Base-by-base conservation (phyloP, 1,140 invertebrate species). In the Ladona fulva region DNA sequence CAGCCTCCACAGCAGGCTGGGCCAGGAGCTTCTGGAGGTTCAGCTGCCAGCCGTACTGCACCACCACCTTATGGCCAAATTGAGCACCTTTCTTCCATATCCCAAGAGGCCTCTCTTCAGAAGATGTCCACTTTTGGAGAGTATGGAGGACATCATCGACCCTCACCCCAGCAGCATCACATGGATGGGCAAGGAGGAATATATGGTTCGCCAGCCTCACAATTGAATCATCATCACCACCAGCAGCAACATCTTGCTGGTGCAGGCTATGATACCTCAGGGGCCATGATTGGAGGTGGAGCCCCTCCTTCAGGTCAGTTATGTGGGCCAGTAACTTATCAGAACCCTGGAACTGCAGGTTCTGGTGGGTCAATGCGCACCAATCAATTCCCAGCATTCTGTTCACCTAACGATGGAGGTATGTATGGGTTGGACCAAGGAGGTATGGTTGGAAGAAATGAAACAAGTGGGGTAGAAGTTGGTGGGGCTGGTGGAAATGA, bases 41-140 rank as follows among this genome's bases (percentile, higher is more conserved):
- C 78, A 12, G 52, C 37, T 76, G 59, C 12, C 77, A 37, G 19
- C 79, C 79, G 14, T 77, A 80, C 14, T 22, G 16, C 14, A 66
- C 52, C 52, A 16, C n/a, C 52, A 12, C 52, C 52, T 66, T 66
- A 66, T 66, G 52, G 52, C n/a, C 52, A 66, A 66, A 66, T 66
- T 3, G 52, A 66, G n/a, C 52, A 77, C 59, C 80, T 77, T 79
- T 80, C 80, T 77, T 84, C 82, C 80, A 86, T 87, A 81, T 85
- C 85, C 78, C 92, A 92, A 87, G 93, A 93, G 88, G 91, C 89
- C 83, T 91, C 90, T 82, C 89, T 92, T 81, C 92, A 91, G 85
- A 94, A 93, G 88, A 88, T 92, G 87, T 91, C 90, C 82, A 89
- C 91, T 74, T 92, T 92, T 84, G 89, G 90, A 84, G 84, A 89